Conservation (phyloP, 2,797 vertebrate species). For the Synaphobranchus kaupii region DNA sequence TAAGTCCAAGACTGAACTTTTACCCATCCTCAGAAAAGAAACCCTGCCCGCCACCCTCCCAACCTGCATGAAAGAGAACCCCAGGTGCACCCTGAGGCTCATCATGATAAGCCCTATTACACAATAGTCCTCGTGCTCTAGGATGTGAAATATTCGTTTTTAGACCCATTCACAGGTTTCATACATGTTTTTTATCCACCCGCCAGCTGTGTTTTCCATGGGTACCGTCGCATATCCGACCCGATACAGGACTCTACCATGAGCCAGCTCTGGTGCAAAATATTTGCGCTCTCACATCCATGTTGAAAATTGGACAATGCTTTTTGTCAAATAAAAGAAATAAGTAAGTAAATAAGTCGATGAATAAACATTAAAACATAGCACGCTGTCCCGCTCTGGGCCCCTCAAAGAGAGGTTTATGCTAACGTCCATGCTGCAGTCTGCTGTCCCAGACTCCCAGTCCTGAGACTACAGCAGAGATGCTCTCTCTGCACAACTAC, state of each 20-base stretch:
- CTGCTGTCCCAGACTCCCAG: background rate
- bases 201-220: too few species aligned
- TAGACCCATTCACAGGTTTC: too few species aligned
- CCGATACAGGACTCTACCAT: too few species aligned
- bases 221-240: too few species aligned
- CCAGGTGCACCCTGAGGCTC: background rate
- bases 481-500: background rate
- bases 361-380: too few species aligned
- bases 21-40: background rate
- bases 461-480: background rate
- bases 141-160: background rate
- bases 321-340: too few species aligned
- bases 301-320: too few species aligned
- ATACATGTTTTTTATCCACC: too few species aligned
- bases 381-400: too few species aligned
- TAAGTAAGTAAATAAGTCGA: too few species aligned
- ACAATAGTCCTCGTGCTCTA: background rate
- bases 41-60: background rate
- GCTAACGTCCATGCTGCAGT: background rate
- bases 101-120: background rate
- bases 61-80: background rate
- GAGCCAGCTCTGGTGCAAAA: too few species aligned
- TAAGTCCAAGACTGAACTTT: background rate
- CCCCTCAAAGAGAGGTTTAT: background rate
- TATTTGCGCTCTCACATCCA: too few species aligned